Evolutionary conservation across 2,113 vertebrate genomes (phyloP).

Genomic region (Chionomys nivalis): DNA sequence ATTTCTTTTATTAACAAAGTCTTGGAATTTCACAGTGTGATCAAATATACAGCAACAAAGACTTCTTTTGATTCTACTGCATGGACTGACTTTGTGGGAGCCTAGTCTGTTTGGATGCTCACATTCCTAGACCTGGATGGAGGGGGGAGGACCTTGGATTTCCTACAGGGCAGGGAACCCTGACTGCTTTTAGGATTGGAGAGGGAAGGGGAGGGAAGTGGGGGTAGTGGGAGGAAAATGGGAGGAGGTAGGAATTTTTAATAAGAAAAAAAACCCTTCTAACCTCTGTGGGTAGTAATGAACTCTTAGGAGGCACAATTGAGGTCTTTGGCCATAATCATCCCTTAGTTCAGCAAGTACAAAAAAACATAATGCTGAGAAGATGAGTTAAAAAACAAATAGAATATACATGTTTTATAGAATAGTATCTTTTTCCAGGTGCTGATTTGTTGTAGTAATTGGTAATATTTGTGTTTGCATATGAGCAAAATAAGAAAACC

Average conservation of each 20-base stretch:
- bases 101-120: too few species aligned
- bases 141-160: too few species aligned
- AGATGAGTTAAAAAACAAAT: not conserved
- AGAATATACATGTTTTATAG: not conserved
- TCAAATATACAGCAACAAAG: too few species aligned
- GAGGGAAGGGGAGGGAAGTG: too few species aligned
- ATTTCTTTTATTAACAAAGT: too few species aligned
- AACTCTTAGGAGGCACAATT: not conserved
- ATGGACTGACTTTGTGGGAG: too few species aligned
- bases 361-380: not conserved
- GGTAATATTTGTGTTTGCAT: not conserved
- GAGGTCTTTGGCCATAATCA: not conserved
- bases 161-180: too few species aligned
- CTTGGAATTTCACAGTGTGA: too few species aligned
- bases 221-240: too few species aligned
- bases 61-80: not conserved
- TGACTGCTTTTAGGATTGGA: too few species aligned
- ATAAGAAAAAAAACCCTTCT: not conserved
- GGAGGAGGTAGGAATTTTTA: too few species aligned
- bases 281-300: not conserved
- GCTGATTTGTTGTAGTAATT: not conserved
- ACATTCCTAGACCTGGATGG: too few species aligned
- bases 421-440: not conserved
- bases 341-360: not conserved
- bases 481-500: not conserved